Conservation (phyloP, 1,140 invertebrate species). For the Camponotus pennsylvanicus region DNA sequence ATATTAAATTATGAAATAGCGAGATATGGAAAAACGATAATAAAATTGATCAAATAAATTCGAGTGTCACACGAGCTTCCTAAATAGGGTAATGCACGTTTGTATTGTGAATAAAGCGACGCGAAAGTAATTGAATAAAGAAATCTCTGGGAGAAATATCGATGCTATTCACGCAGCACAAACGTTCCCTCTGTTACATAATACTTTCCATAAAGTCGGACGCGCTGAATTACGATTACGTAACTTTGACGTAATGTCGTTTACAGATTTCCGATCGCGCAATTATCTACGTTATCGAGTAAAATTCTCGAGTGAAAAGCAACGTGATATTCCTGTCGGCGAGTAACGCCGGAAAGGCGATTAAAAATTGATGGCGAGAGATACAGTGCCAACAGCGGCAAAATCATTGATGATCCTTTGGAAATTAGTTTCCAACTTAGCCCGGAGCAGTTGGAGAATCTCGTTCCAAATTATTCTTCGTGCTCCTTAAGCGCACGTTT, state of each 20-base stretch:
- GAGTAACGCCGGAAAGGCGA: not conserved
- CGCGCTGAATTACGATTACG: not conserved
- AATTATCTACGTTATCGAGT: slow-evolving; percentile 30
- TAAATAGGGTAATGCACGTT: not conserved
- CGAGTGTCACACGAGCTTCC: not conserved
- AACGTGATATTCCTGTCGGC: slow-evolving; percentile 4
- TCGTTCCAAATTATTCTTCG: not conserved
- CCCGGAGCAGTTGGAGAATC: not conserved
- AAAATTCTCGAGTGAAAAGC: slow-evolving; percentile 29
- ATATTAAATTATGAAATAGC: not conserved
- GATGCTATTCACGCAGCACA: not conserved
- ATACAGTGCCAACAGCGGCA: slow-evolving; percentile 14
- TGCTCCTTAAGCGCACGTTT: not conserved
- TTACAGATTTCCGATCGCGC: not conserved
- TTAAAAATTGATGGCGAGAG: slow-evolving; percentile 64
- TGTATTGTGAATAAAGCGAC: not conserved
- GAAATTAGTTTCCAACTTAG: slow-evolving; percentile 51
- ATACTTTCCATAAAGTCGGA: slow-evolving; percentile 8
- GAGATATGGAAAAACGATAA: not conserved
- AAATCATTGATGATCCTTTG: slow-evolving; percentile 58
- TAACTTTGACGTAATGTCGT: slow-evolving; percentile 15
- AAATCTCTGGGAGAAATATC: not conserved
- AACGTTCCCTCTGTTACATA: not conserved
- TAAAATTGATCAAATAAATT: not conserved
- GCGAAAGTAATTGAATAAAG: not conserved